Evolutionary conservation across 2,888 invertebrate species (phyloP), one percentile per base, ranked within the genome.

Genomic region (Caenorhabditis wallacei): DNA sequence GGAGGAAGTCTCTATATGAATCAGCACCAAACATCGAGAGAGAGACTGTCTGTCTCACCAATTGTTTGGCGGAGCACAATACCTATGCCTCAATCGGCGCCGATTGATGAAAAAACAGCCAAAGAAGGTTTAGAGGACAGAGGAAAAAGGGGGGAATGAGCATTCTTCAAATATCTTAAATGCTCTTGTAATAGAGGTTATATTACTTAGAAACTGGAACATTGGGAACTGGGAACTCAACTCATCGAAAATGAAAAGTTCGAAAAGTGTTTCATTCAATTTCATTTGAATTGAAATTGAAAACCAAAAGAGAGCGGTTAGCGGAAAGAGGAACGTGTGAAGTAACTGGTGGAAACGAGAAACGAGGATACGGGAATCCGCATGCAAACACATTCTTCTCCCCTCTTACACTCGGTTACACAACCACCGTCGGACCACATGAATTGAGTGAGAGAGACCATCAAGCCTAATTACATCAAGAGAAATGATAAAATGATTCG

Each of bases 401-500:
- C 56, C 53, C 30, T 40, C 68, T 63, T 43, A 61, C 61, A 76
- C 74, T 61, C 69, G 69, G 68, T 76, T 76, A 76, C 76, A 76
- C 76, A 76, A 76, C 53, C 53, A 8, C 53, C n/a, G 26, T 11
- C 18, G 66, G 66, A 66, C 66, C 66, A 66, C 66, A 66, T 53
- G 37, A 53, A n/a, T n/a, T n/a, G n/a, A n/a, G n/a, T n/a, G n/a
- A 35, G 30, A 16, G 24, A 54, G 68, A 59, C 54, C 68, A 76
- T 68, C 69, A 76, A 56, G 76, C 68, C 69, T 69, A 76, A 76
- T 76, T 76, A 76, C 69, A 76, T 48, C n/a, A 59, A 57, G 30
- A 64, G 43, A 66, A 74, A 69, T 76, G 76, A 76, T 76, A 76
- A 76, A 76, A 69, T 76, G 76, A 76, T 76, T 76, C 76, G 68